Evolutionary conservation across 2,888 invertebrate genomes (phyloP).

Genomic region (Tineola bisselliella): DNA sequence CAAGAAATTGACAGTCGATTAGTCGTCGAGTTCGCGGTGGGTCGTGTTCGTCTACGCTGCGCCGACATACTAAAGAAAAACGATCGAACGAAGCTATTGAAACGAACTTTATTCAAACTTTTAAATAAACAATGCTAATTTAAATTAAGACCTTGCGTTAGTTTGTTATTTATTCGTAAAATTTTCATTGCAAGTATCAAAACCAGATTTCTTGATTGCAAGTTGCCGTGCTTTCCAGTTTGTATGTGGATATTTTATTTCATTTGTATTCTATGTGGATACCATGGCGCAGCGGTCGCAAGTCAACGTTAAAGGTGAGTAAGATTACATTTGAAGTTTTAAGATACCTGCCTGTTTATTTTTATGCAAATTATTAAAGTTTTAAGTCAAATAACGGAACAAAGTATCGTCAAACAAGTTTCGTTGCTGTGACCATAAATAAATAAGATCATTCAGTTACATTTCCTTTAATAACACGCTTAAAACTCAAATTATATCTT

Average conservation of each 20-base stretch:
- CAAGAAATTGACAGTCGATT: conserved; percentile 31
- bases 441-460: neutral
- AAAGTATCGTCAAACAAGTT: neutral
- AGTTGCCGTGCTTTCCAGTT: conserved; percentile 34
- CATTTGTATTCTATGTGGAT: conserved; percentile 13
- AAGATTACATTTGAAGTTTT: neutral
- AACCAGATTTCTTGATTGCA: conserved; percentile 44
- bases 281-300: conserved; percentile 9
- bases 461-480: too few species aligned
- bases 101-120: conserved; percentile 23
- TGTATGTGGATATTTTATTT: conserved; percentile 24
- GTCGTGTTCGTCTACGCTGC: conserved; percentile 29
- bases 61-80: conserved; percentile 34
- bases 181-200: conserved; percentile 18
- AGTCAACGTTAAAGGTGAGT: conserved; percentile 8
- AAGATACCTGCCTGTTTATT: neutral
- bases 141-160: neutral
- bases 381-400: neutral
- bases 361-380: neutral
- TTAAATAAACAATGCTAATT: conserved; percentile 2
- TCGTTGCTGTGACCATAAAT: neutral
- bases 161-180: neutral
- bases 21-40: conserved; percentile 44
- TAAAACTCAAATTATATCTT: too few species aligned
- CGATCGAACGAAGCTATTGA: conserved; percentile 54